Evolutionary conservation across 2,113 vertebrate species (phyloP), one percentile per base, ranked within the genome.

Genomic region (Lophius piscatorius): DNA sequence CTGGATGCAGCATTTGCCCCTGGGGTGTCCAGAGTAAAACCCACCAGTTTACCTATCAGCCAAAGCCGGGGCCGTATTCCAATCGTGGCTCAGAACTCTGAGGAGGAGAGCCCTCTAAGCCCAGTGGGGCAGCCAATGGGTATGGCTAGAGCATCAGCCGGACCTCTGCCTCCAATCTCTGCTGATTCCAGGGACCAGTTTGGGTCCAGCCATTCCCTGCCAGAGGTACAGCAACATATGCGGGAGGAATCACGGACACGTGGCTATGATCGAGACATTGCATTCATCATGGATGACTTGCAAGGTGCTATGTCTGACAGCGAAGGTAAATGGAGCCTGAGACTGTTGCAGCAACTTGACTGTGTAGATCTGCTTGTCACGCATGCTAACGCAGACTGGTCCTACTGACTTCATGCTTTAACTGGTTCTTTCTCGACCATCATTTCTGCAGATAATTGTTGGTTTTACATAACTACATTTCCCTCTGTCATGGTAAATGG

Each of bases 251-350:
- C 96, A 76, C 91, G 95, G 60, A 97, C 95, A 64, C 92, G 94
- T 39, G 96, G 95, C 76, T 99, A 97, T 77, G 97, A 99, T 86
- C 94, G 96, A 81, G 96, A 99, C 81, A 96, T 99, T 80, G 94
- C 94, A 55, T 98, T 97, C 92, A 95, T 99, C 89, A 98, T 99
- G 95, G 98, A 99, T 88, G 98, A 99, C 89, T 94, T 98, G 88
- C 96, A 98, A 79, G 97, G 98, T 81, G 98, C 98, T 89, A 98
- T 99, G 98, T 99, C 98, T 78, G 98, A 99, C 91, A 99, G 97
- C 63, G 97, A 99, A 99, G 97, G 98, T 98, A 99, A 98, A 93
- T 92, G 87, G 92, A 91, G 82, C 85, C 86, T 93, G 78, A 92
- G 71, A 90, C 84, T 90, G 74, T 85, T 91, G 81, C 92, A 87